These are phyloP conservation scores for Harpagoxenus sublaevis DNA, from an alignment of 2,888 invertebrate species.

Conservation along the genomic window DNA sequence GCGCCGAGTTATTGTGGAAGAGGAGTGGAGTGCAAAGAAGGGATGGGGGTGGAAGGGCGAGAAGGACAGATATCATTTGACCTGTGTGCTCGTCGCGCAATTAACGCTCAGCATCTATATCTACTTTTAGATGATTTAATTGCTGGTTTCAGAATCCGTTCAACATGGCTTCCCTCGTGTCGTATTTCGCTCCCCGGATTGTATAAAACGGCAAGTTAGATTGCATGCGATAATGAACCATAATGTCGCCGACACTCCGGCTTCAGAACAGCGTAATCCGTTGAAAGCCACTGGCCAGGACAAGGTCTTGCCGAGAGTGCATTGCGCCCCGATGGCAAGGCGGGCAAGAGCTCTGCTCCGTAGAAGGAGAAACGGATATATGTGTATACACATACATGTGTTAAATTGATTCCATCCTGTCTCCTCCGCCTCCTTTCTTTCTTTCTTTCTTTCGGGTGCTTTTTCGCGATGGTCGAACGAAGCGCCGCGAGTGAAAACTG, in stretches of 20 bases:
- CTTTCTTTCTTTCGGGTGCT: constrained; percentile 18
- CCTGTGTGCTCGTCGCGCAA: constrained; percentile 22
- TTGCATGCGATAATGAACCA: constrained; percentile 18
- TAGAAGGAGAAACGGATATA: constrained; percentile 41
- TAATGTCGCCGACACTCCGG: constrained; percentile 48
- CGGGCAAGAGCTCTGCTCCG: constrained; percentile 45
- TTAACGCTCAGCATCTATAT: constrained; percentile 9
- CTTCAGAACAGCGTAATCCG: constrained; percentile 52
- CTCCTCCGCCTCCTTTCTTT: background rate
- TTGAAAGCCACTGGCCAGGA: constrained; percentile 67
- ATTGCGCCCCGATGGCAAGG: constrained; percentile 66
- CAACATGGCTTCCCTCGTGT: background rate
- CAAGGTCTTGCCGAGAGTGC: constrained; percentile 66
- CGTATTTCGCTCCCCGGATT: background rate
- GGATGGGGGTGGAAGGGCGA: background rate
- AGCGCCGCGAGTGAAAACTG: constrained; percentile 15
- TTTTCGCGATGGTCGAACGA: constrained; percentile 14
- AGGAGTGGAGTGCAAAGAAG: background rate
- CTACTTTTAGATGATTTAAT: constrained; percentile 34
- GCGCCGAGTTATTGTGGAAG: constrained; percentile 28
- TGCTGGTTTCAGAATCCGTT: background rate
- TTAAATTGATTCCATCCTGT: constrained; percentile 19
- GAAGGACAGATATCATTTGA: constrained; percentile 6
- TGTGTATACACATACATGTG: background rate
- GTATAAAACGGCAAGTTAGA: constrained; percentile 29